Base-by-base conservation (phyloP, 2,888 invertebrate species). In the Agonopterix subpropinquella region DNA sequence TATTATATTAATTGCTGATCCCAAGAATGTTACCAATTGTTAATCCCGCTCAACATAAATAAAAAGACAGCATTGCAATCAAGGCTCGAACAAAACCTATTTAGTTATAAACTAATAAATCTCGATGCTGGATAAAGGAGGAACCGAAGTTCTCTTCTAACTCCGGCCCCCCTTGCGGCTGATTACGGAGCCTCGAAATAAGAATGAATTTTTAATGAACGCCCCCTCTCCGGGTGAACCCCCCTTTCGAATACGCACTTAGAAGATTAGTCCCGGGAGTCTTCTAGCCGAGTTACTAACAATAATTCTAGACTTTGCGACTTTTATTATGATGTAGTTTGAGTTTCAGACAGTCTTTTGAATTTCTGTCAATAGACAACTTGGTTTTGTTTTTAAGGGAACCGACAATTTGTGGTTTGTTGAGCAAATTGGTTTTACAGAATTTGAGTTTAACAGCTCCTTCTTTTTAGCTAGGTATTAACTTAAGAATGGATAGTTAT, bases 201-300 rank as follows among this genome's bases (percentile, higher is more conserved):
- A 85, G 87, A 87, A 87, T 88, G 86, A 87, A 87, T 85, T 87
- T 87, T 87, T 88, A 88, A 88, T 87, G 85, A 87, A 75, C 66
- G 65, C 64, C 65, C 67, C 67, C 67, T 51, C 59, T 56, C 61
- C 52, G 58, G 61, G 61, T 62, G 28, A 28, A 28, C 57, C 62
- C 52, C 55, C 61, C 64, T 60, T 67, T 65, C 64, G 65, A 73
- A 70, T 71, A 82, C 87, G 86, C 87, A 87, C 88, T 87, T 85
- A 86, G 81, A 72, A 87, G 85, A 87, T 88, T 88, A 87, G 86
- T 80, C 86, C 80, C 84, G 67, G 65, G 84, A 80, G 85, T 75
- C 65, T 67, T 71, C 68, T 68, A 75, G 70, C 74, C 78, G 73
- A 76, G 76, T 78, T 71, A 73, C 78, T 71, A 67, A 67, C 61